Base-by-base conservation (phyloP, 2,888 invertebrate genomes). In the Terebella lapidaria region DNA sequence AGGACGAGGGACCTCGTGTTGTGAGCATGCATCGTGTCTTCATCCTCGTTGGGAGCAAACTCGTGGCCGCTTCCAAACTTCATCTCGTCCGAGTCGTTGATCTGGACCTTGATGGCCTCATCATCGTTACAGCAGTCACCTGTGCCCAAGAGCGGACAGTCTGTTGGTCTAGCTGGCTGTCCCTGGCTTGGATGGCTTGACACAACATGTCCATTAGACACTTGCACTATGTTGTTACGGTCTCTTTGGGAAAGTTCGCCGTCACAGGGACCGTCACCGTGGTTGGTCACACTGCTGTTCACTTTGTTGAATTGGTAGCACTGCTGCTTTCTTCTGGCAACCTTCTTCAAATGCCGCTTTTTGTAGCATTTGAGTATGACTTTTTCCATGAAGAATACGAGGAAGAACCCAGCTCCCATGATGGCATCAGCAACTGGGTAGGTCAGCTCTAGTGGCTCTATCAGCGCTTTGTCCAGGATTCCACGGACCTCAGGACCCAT, bases 1-100 rank as follows among this genome's bases (percentile, higher is more conserved):
- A 85, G 75, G 20, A 85, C 69, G 3, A 84, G 58, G 0, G 83
- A 79, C 5, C 84, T 71, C 2, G 66, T 63, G 5, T 45, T 58
- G 57, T 64, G 64, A 25, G 53, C 26, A 53, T 53, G 15, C 10
- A 28, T 15, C 3, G 25, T 47, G 3, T 25, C 56, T 10, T 46
- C 42, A 4, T 56, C 55, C 27, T 58, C 35, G 22, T 49, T 10
- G 5, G 5, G 18, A 22, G 49, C 49, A 35, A 35, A 35, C 18
- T 10, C 35, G 5, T 20, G n/a, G 5, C 49, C 49, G 5, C 22
- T 22, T n/a, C n/a, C n/a, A n/a, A n/a, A n/a, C n/a, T n/a, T n/a
- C n/a, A n/a, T n/a, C n/a, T n/a, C n/a, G n/a, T n/a, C n/a, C n/a
- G n/a, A n/a, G 22, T 5, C 22, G 24, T 10, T 59, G 3, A 5